Evolutionary conservation across 2,797 vertebrate genomes (phyloP).

Genomic region (Echeneis naucrates): DNA sequence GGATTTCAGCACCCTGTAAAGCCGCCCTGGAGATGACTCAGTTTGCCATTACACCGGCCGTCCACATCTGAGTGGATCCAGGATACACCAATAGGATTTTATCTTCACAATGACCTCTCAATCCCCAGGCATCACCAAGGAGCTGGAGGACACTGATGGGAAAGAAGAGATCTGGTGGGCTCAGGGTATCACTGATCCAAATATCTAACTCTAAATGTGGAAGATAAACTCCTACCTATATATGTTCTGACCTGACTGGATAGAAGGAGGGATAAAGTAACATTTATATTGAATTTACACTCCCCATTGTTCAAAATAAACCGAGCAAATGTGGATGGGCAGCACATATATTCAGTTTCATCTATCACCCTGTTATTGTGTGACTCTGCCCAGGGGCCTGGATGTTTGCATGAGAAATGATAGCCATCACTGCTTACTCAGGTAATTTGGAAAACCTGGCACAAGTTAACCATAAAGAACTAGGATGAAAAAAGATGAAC

Average conservation of each 20-base stretch:
- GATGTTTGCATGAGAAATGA: neutral
- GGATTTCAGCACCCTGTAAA: constrained; percentile 46
- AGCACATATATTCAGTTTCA: neutral
- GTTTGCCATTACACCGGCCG: constrained; percentile 19
- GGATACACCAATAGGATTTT: constrained; percentile 18
- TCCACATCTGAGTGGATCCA: constrained; percentile 11
- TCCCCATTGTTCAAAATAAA: constrained; percentile 12
- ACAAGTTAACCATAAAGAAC: constrained; percentile 6
- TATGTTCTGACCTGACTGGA: neutral
- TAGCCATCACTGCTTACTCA: neutral
- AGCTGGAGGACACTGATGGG: constrained; percentile 14
- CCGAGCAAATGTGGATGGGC: neutral
- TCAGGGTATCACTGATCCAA: constrained; percentile 2
- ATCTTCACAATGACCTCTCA: constrained; percentile 28
- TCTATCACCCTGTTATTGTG: neutral
- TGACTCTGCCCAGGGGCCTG: neutral
- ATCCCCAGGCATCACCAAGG: constrained; percentile 7
- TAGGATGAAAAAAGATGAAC: neutral
- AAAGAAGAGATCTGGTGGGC: constrained; percentile 34
- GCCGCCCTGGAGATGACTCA: constrained; percentile 25
- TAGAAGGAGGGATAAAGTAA: neutral
- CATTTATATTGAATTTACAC: neutral
- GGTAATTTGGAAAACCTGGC: neutral
- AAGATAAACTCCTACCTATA: constrained; percentile 6
- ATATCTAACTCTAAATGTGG: constrained; percentile 2